These are phyloP conservation scores for Thymelicus sylvestris DNA, from an alignment of 2,888 invertebrate genomes.

Conservation along the genomic window DNA sequence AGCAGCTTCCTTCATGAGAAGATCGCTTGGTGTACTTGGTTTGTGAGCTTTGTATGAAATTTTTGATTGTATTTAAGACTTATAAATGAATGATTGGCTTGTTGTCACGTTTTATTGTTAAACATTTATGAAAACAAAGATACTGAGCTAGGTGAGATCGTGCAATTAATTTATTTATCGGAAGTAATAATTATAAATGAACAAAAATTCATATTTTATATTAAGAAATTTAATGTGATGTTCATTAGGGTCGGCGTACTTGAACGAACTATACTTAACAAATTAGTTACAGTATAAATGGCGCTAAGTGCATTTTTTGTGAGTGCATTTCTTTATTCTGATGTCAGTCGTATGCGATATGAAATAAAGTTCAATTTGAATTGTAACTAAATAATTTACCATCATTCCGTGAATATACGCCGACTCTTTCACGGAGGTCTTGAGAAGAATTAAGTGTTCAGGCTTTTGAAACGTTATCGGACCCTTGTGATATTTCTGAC, in stretches of 20 bases:
- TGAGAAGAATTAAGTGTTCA: neutral
- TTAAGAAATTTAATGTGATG: neutral
- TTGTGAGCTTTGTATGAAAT: slow-evolving; percentile 21
- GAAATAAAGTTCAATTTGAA: neutral
- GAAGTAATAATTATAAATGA: neutral
- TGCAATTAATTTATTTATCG: slow-evolving; percentile 5
- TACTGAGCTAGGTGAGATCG: neutral
- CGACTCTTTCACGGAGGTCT: neutral
- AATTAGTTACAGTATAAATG: no score
- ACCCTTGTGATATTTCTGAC: slow-evolving; percentile 15
- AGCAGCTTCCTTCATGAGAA: neutral
- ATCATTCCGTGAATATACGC: neutral
- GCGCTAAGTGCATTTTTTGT: no score
- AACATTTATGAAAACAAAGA: neutral
- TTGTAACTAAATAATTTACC: neutral
- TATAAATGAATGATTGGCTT: neutral
- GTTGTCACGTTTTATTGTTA: neutral
- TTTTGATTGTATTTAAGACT: slow-evolving; percentile 3
- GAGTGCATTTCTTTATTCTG: neutral
- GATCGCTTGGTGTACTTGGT: slow-evolving; percentile 16
- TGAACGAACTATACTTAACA: no score
- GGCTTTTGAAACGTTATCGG: neutral
- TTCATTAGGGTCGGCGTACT: no score
- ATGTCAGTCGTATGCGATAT: neutral
- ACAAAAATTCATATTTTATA: neutral